Conservation (phyloP, 1,140 invertebrate species). For the Drosophila insularis region DNA sequence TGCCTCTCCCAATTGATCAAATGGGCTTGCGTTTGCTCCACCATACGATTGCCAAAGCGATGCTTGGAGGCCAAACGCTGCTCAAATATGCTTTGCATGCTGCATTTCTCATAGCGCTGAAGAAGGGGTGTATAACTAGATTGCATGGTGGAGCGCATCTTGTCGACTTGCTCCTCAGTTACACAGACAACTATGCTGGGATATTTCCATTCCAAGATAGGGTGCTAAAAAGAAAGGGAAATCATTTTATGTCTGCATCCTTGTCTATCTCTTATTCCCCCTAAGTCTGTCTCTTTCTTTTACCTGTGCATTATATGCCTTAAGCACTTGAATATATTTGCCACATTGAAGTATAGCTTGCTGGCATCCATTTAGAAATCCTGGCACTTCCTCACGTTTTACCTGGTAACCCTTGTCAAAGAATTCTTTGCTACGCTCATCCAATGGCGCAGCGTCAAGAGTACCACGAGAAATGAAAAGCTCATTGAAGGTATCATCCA, state of each 20-base stretch:
- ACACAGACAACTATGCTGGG: slow-evolving; percentile 66
- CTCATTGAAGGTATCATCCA: slow-evolving; percentile 71
- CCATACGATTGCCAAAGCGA: slow-evolving; percentile 48
- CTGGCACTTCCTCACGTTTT: slow-evolving; percentile 52
- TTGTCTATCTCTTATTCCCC: neutral
- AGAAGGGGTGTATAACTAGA: slow-evolving; percentile 28
- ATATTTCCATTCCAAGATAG: slow-evolving; percentile 53
- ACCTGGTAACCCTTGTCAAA: slow-evolving; percentile 73
- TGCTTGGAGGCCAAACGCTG: slow-evolving; percentile 35
- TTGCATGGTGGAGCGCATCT: slow-evolving; percentile 39
- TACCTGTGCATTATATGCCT: slow-evolving; percentile 66
- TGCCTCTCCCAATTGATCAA: slow-evolving; percentile 56
- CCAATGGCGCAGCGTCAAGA: slow-evolving; percentile 12
- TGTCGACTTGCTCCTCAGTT: slow-evolving; percentile 51
- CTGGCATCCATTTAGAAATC: slow-evolving; percentile 69
- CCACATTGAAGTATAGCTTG: slow-evolving; percentile 72
- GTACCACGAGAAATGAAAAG: slow-evolving; percentile 59
- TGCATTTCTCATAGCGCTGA: slow-evolving; percentile 39
- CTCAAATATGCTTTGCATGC: slow-evolving; percentile 47
- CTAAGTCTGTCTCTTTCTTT: neutral
- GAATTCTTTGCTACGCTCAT: slow-evolving; percentile 69
- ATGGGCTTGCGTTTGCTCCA: slow-evolving; percentile 41
- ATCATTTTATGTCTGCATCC: neutral
- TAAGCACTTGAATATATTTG: slow-evolving; percentile 75
- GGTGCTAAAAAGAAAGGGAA: slow-evolving; percentile 51